Conservation (phyloP, 2,113 vertebrate genomes). For the Trogon melanurus region DNA sequence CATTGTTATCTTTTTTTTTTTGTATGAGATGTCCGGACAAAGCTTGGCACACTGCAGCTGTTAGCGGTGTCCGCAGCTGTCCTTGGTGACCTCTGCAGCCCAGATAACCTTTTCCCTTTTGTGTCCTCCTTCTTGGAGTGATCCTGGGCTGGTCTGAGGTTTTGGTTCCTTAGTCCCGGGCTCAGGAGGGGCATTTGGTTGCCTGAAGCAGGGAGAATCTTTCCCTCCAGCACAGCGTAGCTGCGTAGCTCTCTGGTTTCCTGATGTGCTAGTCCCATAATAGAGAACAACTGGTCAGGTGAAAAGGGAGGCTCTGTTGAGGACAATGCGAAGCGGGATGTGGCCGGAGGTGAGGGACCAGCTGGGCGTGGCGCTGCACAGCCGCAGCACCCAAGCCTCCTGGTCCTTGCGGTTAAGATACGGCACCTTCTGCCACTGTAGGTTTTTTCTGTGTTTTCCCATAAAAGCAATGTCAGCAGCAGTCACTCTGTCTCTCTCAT, state of each 20-base stretch:
- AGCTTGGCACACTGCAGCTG: not conserved
- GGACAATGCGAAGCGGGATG: not conserved
- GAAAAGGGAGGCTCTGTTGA: not conserved
- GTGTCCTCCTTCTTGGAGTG: not conserved
- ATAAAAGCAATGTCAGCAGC: not conserved
- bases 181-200: not conserved
- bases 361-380: accelerated
- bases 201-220: not conserved
- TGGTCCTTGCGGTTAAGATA: not conserved
- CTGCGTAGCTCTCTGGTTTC: not conserved
- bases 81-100: not conserved
- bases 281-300: not conserved
- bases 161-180: not conserved
- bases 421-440: not conserved
- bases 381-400: not conserved
- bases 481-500: not conserved
- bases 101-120: not conserved
- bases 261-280: not conserved
- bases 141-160: not conserved
- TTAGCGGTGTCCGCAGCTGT: not conserved
- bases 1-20: not conserved
- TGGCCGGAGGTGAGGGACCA: not conserved
- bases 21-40: not conserved
- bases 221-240: not conserved
- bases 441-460: not conserved